Evolutionary conservation across 2,797 vertebrate species (phyloP).

Genomic region (Channa striata): DNA sequence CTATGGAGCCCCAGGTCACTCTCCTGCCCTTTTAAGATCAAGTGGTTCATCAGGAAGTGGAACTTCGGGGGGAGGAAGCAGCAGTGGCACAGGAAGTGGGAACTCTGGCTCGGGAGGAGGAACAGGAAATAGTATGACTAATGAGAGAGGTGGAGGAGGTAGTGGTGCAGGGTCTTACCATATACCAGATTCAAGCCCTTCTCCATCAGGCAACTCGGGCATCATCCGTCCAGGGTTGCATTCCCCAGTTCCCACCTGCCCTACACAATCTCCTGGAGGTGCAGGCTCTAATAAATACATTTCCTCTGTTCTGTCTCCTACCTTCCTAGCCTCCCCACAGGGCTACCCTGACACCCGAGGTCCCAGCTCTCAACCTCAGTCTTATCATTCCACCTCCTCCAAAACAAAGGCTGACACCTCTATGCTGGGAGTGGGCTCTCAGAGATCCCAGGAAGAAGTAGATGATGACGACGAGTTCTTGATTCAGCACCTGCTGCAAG

Average conservation of each 20-base stretch:
- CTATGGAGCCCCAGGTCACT: conserved; percentile 92
- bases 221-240: conserved; percentile 92
- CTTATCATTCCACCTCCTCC: conserved; percentile 85
- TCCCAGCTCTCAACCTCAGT: conserved; percentile 79
- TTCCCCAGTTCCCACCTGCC: conserved; percentile 89
- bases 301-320: conserved; percentile 91
- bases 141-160: conserved; percentile 77
- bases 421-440: conserved; percentile 83
- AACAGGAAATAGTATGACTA: conserved; percentile 75
- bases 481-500: conserved; percentile 94
- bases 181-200: conserved; percentile 90
- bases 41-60: conserved; percentile 85
- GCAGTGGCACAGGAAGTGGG: conserved; percentile 77
- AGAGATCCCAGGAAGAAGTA: conserved; percentile 84
- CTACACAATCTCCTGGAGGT: conserved; percentile 84
- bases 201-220: conserved; percentile 87
- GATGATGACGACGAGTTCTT: conserved; percentile 91
- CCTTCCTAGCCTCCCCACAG: conserved; percentile 90
- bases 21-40: conserved; percentile 90
- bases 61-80: conserved; percentile 81
- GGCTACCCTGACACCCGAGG: conserved; percentile 84
- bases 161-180: conserved; percentile 84
- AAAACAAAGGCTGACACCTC: conserved; percentile 86
- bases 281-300: conserved; percentile 90
- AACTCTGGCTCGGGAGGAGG: conserved; percentile 80